A percentile compares a stretch with the other conserved stretches of the same genome.
These are phyloP conservation scores for Neelides sp. DNA, from an alignment of 1,140 invertebrate genomes.

Conservation along the genomic window DNA sequence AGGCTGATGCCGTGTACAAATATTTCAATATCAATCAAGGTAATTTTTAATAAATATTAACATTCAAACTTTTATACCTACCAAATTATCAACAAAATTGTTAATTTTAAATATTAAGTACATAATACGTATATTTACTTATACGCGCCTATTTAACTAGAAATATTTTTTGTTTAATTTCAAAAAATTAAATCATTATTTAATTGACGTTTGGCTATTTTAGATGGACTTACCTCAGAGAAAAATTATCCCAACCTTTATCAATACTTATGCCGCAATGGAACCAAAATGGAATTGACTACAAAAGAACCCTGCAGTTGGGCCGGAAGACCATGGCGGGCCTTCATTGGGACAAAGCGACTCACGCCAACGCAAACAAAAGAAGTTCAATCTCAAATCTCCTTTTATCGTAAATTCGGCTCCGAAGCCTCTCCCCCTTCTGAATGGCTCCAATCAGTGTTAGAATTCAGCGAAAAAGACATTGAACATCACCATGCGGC, in stretches of 20 bases:
- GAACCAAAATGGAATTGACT: conserved; percentile 50
- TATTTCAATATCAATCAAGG: conserved; percentile 37
- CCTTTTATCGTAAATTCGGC: conserved; percentile 13
- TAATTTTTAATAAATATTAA: neutral
- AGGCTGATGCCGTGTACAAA: conserved; percentile 60
- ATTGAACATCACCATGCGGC: conserved; percentile 7
- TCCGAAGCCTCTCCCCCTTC: neutral
- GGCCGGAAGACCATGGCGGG: conserved; percentile 63
- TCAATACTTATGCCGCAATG: conserved; percentile 68
- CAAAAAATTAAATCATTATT: too few relatives aligned
- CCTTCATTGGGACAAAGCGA: conserved; percentile 43
- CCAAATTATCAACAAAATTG: neutral
- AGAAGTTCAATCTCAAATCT: conserved; percentile 17
- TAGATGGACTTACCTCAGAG: too few relatives aligned
- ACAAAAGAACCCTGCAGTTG: conserved; percentile 54
- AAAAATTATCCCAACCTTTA: too few relatives aligned
- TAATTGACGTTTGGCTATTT: too few relatives aligned
- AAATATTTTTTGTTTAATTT: too few relatives aligned
- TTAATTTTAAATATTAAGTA: neutral
- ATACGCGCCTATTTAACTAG: too few relatives aligned
- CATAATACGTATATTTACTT: conserved; percentile 9
- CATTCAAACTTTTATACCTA: neutral
- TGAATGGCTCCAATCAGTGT: conserved; percentile 11
- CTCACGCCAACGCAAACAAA: neutral
- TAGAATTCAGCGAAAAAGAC: conserved; percentile 12